These are phyloP conservation scores for Oryzias curvinotus DNA, from an alignment of 2,113 vertebrate species.

Conservation along the genomic window DNA sequence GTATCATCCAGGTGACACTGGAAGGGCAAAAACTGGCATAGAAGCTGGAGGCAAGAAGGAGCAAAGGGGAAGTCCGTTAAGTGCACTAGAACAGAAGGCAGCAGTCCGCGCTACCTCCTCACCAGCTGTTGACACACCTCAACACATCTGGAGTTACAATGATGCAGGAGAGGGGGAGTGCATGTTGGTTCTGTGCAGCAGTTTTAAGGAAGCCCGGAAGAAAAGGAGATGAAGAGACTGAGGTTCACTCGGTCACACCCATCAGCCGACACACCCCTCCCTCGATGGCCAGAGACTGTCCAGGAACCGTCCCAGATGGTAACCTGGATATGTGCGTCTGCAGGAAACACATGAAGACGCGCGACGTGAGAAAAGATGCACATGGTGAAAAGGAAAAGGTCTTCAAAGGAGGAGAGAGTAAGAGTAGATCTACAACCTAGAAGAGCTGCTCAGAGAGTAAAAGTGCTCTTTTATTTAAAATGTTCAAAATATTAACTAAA, in stretches of 20 bases:
- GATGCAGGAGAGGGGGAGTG: conserved; percentile 55
- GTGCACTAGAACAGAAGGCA: conserved; percentile 73
- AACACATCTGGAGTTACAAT: conserved; percentile 56
- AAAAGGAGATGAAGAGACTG: conserved; percentile 1
- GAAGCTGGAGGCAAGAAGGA: conserved; percentile 57
- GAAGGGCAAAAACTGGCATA: conserved; percentile 34
- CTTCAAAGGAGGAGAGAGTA: too few relatives aligned
- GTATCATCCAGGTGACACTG: conserved; percentile 63
- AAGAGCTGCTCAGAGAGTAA: too few relatives aligned
- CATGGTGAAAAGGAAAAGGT: background rate
- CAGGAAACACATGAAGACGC: conserved; percentile 48
- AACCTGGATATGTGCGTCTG: conserved; percentile 99
- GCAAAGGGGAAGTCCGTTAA: conserved; percentile 60
- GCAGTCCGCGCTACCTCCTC: conserved; percentile 60
- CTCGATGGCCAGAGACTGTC: conserved; percentile 98
- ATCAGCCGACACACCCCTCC: conserved; percentile 95
- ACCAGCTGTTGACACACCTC: conserved; percentile 76
- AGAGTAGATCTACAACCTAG: too few relatives aligned
- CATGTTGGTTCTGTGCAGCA: conserved; percentile 25
- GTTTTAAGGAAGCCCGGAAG: conserved; percentile 60
- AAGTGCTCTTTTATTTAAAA: too few relatives aligned
- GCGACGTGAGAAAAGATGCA: background rate
- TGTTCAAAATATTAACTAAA: too few relatives aligned
- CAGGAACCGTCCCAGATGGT: conserved; percentile 92
- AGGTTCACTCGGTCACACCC: conserved; percentile 78